Evolutionary conservation across 1,140 invertebrate genomes (phyloP).

Genomic region (Acromyrmex charruanus): DNA sequence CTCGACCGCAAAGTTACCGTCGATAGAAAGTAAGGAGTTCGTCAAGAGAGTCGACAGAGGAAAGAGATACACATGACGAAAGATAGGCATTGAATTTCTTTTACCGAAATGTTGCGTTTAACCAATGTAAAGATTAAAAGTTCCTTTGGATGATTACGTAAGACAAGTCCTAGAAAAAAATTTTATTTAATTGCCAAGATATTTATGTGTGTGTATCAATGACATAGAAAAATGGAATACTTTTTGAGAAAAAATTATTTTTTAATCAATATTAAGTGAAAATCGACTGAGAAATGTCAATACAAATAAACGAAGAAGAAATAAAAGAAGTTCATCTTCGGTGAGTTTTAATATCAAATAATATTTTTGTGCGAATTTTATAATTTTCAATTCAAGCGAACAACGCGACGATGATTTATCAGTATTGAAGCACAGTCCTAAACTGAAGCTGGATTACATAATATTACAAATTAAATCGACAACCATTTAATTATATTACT

Average conservation of each 20-base stretch:
- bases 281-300: too few relatives aligned
- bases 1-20: constrained; percentile 38
- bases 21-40: constrained; percentile 44
- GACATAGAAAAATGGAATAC: background rate
- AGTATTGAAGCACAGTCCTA: too few relatives aligned
- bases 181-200: background rate
- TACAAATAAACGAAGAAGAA: too few relatives aligned
- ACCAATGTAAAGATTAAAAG: background rate
- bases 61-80: constrained; percentile 11
- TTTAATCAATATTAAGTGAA: background rate
- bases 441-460: too few relatives aligned
- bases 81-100: constrained; percentile 9
- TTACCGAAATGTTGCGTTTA: constrained; percentile 30
- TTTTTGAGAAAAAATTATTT: background rate
- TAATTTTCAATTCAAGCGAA: too few relatives aligned
- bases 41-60: constrained; percentile 25
- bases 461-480: too few relatives aligned
- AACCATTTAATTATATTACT: too few relatives aligned
- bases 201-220: background rate
- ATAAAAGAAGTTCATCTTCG: too few relatives aligned
- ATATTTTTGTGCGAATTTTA: too few relatives aligned
- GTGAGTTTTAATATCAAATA: too few relatives aligned
- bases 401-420: too few relatives aligned
- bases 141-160: background rate
- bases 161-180: background rate